phyloP scores from a whole-genome alignment of 2,113 vertebrate species.

The Lota lota region DNA sequence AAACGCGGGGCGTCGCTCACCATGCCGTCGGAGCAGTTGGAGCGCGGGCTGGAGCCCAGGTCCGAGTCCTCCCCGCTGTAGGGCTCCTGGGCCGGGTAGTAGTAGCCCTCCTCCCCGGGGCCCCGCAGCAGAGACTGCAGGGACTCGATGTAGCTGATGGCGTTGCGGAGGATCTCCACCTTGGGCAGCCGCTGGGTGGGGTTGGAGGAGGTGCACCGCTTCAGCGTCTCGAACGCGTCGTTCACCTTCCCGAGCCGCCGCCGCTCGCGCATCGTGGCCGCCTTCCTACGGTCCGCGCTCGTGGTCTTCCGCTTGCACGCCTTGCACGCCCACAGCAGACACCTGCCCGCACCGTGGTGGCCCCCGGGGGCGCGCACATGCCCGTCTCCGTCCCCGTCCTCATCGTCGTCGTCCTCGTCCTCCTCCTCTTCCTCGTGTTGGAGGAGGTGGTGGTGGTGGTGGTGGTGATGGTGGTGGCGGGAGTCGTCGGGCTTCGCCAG shows the following conservation, averaged over 20 bases:
- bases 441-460: too few relatives aligned
- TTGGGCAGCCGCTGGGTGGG: conserved; percentile 96
- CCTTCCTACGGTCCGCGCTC: conserved; percentile 91
- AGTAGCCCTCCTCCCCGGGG: conserved; percentile 84
- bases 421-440: too few relatives aligned
- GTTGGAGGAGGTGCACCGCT: conserved; percentile 92
- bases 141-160: conserved; percentile 97
- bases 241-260: conserved; percentile 95
- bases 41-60: conserved; percentile 87
- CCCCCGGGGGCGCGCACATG: conserved; percentile 93
- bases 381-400: conserved; percentile 77
- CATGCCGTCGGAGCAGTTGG: conserved; percentile 97
- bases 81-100: conserved; percentile 81
- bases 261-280: conserved; percentile 92
- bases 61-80: conserved; percentile 90
- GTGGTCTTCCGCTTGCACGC: conserved; percentile 98
- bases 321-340: conserved; percentile 96
- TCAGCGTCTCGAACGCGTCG: conserved; percentile 95
- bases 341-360: conserved; percentile 94
- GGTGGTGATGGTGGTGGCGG: conserved; percentile 57
- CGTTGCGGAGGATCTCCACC: conserved; percentile 97
- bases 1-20: conserved; percentile 53
- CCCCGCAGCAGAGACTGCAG: conserved; percentile 90
- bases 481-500: conserved; percentile 87
- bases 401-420: too few relatives aligned